Base-by-base conservation (phyloP, 2,888 invertebrate genomes). In the Polymixis lichenea region DNA sequence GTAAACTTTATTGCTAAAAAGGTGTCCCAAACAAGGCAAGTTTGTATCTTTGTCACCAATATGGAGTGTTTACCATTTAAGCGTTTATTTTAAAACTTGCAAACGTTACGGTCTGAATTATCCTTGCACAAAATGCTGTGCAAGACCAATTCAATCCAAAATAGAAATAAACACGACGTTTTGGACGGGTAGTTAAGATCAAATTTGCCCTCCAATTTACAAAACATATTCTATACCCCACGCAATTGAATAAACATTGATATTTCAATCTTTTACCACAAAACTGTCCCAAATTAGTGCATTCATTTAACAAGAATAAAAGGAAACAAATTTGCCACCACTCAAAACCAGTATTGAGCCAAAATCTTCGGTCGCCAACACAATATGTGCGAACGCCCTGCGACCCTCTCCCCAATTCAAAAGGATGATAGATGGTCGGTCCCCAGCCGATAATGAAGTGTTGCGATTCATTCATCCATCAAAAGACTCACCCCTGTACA, bases 391-490 rank as follows among this genome's bases (percentile, higher is more conserved):
- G 38, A 78, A 86, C 71, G 72, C 77, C 65, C 56, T 58, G 49
- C 60, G 68, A 78, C 85, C 85, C 84, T 85, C 83, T 80, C 87
- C 88, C 89, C 73, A 80, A 77, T 82, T 82, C 73, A 83, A 77
- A 74, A 86, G 86, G 78, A 86, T 89, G 88, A 90, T 88, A 78
- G 71, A 90, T 88, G 80, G 82, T 77, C 49, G 65, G 60, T 79
- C 78, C 78, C 81, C 77, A 76, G 65, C 70, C 75, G 69, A 79
- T 88, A 90, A 91, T 90, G 83, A 88, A 89, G 86, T 86, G 83
- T 84, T 82, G 62, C 77, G 81, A 83, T 77, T 87, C 84, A 84
- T 78, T 82, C 82, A 87, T 88, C 88, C 82, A 87, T 90, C 89
- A 90, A 84, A 83, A 78, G 71, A 55, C 71, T 83, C 76, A 72